These are phyloP conservation scores for Cancer borealis DNA, from an alignment of 2,888 invertebrate species.

Conservation along the genomic window DNA sequence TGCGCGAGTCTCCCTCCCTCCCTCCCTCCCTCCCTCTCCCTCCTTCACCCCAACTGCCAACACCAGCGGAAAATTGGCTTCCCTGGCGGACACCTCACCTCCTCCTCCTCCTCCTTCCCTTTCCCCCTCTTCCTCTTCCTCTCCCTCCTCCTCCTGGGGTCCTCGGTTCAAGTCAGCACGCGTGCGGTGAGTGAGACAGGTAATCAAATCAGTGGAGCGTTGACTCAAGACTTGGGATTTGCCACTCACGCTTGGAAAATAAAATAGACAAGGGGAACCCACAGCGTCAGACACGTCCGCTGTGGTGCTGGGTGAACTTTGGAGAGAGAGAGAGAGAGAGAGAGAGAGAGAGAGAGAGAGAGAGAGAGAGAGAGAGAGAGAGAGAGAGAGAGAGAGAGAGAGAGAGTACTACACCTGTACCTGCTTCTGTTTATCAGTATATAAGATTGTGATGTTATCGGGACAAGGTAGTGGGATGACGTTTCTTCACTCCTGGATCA, in stretches of 20 bases:
- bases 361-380: slow-evolving; percentile 34
- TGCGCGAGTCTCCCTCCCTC: not conserved
- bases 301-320: not conserved
- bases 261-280: not conserved
- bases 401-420: too few relatives aligned
- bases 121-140: not conserved
- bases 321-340: not conserved
- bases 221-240: slow-evolving; percentile 11
- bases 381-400: not conserved
- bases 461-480: not conserved
- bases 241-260: not conserved
- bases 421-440: not conserved
- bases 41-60: not conserved
- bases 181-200: slow-evolving; percentile 18
- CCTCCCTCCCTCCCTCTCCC: not conserved
- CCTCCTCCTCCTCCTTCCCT: not conserved
- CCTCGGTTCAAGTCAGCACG: slow-evolving; percentile 21
- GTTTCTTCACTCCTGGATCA: not conserved
- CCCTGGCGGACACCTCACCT: slow-evolving; percentile 21
- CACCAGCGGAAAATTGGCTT: slow-evolving; percentile 9
- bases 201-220: slow-evolving; percentile 29
- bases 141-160: not conserved
- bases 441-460: not conserved
- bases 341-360: slow-evolving; percentile 23
- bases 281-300: slow-evolving; percentile 25